A percentile compares a stretch with the other conserved stretches of the same genome.
These are phyloP conservation scores for Odobenus rosmarus DNA, from an alignment of 2,113 vertebrate genomes.

Conservation along the genomic window DNA sequence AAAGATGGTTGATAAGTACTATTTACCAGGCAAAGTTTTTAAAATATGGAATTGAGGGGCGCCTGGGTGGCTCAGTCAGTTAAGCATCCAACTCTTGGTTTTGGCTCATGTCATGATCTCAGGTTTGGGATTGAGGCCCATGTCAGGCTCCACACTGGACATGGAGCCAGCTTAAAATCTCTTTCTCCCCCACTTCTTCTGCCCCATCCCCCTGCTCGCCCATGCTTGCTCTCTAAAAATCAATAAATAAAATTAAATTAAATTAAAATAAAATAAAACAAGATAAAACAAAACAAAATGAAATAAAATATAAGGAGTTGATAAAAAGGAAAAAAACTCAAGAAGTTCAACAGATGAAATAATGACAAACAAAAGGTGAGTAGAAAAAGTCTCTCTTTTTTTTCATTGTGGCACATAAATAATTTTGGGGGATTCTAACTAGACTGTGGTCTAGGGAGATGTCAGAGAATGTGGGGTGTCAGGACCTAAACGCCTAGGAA, in stretches of 20 bases:
- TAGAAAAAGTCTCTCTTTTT: not conserved
- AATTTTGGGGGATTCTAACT: not conserved
- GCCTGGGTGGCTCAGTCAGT: not conserved
- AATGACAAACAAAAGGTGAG: not conserved
- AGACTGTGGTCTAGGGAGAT: not conserved
- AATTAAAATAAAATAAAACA: too few species aligned
- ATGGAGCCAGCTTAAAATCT: not conserved
- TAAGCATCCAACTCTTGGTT: not conserved
- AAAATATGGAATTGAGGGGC: not conserved
- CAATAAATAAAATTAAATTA: not conserved
- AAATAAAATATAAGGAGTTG: not conserved
- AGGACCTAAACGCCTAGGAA: not conserved
- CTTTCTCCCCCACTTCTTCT: not conserved
- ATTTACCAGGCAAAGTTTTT: not conserved
- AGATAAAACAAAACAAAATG: too few species aligned
- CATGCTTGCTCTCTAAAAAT: accelerated
- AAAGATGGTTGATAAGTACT: not conserved
- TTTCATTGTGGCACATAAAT: not conserved
- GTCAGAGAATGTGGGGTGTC: not conserved
- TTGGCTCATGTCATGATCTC: not conserved
- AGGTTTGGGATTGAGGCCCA: not conserved
- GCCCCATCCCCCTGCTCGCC: not conserved
- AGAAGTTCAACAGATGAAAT: not conserved
- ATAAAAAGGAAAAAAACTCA: not conserved
- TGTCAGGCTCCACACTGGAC: not conserved